Evolutionary conservation across 2,888 invertebrate species (phyloP).

Genomic region (Caradrina clavipalpis): DNA sequence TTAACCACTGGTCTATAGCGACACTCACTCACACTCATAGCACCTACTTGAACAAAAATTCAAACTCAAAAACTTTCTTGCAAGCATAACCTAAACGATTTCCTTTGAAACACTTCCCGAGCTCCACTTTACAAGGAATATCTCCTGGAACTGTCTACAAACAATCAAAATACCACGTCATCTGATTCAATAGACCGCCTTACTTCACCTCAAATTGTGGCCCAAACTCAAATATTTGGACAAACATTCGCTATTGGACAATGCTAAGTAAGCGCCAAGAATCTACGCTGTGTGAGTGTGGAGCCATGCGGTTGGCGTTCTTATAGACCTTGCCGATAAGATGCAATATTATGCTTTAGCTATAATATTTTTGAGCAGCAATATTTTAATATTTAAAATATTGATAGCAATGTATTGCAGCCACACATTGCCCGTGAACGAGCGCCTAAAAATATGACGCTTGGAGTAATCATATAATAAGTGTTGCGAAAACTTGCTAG

Average conservation of each 20-base stretch:
- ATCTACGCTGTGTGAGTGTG: constrained; percentile 44
- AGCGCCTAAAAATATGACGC: too few species aligned
- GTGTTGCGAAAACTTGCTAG: too few species aligned
- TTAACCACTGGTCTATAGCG: too few species aligned
- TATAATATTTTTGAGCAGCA: too few species aligned
- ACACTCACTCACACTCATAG: too few species aligned
- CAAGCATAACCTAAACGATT: constrained; percentile 16
- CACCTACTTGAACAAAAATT: constrained; percentile 1
- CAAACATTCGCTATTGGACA: constrained; percentile 68
- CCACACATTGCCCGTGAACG: too few species aligned
- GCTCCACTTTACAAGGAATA: constrained; percentile 33
- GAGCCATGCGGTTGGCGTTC: constrained; percentile 36
- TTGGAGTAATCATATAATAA: too few species aligned
- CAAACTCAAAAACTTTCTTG: not conserved
- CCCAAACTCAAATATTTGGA: constrained; percentile 66
- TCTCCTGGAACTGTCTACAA: constrained; percentile 50
- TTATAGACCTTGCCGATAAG: not conserved
- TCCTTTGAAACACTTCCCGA: constrained; percentile 10
- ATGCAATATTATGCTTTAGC: too few species aligned
- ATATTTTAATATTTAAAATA: too few species aligned
- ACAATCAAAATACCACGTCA: constrained; percentile 66
- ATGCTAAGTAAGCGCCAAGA: constrained; percentile 69
- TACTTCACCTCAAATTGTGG: constrained; percentile 66
- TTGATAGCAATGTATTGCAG: too few species aligned
- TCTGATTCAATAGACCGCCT: constrained; percentile 64